Conservation (phyloP, 2,888 invertebrate species). For the Himalopsyche anomala region DNA sequence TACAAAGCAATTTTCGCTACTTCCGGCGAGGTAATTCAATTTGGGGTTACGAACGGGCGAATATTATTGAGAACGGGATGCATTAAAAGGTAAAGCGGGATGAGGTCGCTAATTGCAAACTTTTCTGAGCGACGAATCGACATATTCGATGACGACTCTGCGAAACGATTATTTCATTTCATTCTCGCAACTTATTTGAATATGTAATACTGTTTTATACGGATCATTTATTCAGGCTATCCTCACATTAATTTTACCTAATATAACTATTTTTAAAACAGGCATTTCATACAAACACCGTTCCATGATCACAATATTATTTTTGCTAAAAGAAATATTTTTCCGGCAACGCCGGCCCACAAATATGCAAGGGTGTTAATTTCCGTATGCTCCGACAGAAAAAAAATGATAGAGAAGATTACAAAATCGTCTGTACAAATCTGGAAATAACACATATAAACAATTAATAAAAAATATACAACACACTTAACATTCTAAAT, state of each 20-base stretch:
- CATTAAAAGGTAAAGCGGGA: too few species aligned
- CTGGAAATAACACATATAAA: constrained; percentile 31
- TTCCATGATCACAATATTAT: constrained; percentile 57
- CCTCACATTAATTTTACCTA: constrained; percentile 43
- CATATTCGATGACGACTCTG: not conserved
- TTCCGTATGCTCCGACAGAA: constrained; percentile 10
- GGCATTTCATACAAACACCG: constrained; percentile 57
- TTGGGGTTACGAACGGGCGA: too few species aligned
- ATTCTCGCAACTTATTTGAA: not conserved
- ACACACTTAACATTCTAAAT: constrained; percentile 39
- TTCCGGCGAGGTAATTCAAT: too few species aligned
- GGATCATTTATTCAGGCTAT: constrained; percentile 13
- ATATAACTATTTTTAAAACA: constrained; percentile 54
- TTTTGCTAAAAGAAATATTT: constrained; percentile 49
- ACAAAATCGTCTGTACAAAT: constrained; percentile 18
- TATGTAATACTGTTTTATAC: constrained; percentile 40
- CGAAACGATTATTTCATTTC: not conserved
- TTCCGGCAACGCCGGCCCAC: constrained; percentile 29
- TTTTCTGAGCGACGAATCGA: too few species aligned
- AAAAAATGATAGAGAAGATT: constrained; percentile 27
- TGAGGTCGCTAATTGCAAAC: too few species aligned
- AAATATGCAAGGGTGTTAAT: constrained; percentile 16
- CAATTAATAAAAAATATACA: constrained; percentile 36
- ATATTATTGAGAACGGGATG: too few species aligned
- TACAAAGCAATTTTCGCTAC: too few species aligned